Evolutionary conservation across 2,797 vertebrate species (phyloP).

Genomic region (Chaenodraco wilsoni): DNA sequence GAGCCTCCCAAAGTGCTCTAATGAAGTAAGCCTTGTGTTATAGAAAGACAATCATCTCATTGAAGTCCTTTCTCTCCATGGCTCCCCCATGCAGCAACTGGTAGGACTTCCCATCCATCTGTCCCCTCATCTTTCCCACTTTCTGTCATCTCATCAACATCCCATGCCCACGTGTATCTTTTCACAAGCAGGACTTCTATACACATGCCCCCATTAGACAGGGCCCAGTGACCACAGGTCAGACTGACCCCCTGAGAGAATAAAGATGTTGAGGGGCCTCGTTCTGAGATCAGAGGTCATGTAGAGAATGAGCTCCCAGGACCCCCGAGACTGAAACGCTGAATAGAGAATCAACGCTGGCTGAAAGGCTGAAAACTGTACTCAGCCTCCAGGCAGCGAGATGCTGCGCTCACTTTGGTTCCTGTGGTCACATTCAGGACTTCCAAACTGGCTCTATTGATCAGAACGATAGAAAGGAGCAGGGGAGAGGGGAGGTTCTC

Average conservation of each 20-base stretch:
- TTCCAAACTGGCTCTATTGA: constrained; percentile 40
- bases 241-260: constrained; percentile 53
- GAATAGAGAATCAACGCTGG: constrained; percentile 51
- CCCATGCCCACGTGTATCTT: constrained; percentile 42
- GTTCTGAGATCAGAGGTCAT: constrained; percentile 65
- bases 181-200: constrained; percentile 59
- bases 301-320: constrained; percentile 36
- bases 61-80: constrained; percentile 44
- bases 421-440: constrained; percentile 48
- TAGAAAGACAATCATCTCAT: constrained; percentile 54
- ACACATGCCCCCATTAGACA: constrained; percentile 68
- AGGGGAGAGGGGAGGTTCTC: constrained; percentile 21
- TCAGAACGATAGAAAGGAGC: constrained; percentile 34
- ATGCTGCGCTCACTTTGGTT: constrained; percentile 41
- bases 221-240: constrained; percentile 64
- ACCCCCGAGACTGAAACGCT: constrained; percentile 49
- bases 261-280: constrained; percentile 61
- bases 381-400: constrained; percentile 39
- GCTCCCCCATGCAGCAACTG: constrained; percentile 36
- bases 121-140: constrained; percentile 35
- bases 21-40: constrained; percentile 43
- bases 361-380: constrained; percentile 49
- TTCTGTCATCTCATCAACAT: constrained; percentile 62
- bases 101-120: constrained; percentile 40
- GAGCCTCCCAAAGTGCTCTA: constrained; percentile 9